Evolutionary conservation across 2,888 invertebrate genomes (phyloP).

Genomic region (Eupithecia abbreviata): DNA sequence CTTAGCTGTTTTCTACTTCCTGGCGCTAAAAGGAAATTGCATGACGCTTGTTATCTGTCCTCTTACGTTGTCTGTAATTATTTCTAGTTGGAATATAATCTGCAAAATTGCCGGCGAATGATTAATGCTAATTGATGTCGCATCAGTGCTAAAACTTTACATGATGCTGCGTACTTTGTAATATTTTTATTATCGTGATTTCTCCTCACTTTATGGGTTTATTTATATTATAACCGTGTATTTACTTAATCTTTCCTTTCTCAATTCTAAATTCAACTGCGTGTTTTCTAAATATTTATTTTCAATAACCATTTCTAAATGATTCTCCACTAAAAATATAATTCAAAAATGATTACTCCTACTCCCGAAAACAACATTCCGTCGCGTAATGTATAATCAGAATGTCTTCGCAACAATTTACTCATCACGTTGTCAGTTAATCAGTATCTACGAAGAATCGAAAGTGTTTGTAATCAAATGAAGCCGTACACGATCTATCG

Average conservation of each 20-base stretch:
- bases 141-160: slow-evolving; percentile 4
- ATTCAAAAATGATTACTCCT: not conserved
- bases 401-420: slow-evolving; percentile 43
- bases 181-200: not conserved
- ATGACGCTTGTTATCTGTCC: slow-evolving; percentile 55
- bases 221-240: not conserved
- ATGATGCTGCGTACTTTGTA: not conserved
- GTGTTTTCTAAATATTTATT: not conserved
- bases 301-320: too few relatives aligned
- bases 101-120: slow-evolving; percentile 8
- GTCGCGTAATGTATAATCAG: slow-evolving; percentile 38
- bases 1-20: slow-evolving; percentile 67
- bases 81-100: slow-evolving; percentile 21
- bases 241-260: not conserved
- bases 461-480: slow-evolving; percentile 66
- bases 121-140: slow-evolving; percentile 15
- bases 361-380: slow-evolving; percentile 30
- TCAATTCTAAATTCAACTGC: not conserved
- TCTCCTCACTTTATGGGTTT: not conserved
- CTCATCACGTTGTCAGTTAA: slow-evolving; percentile 41
- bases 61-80: slow-evolving; percentile 38
- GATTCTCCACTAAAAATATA: not conserved
- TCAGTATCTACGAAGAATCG: slow-evolving; percentile 51
- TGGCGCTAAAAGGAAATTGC: slow-evolving; percentile 36
- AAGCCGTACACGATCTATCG: slow-evolving; percentile 64